These are phyloP conservation scores for Drosophila neotestacea DNA, from an alignment of 2,888 invertebrate genomes.

Conservation along the genomic window DNA sequence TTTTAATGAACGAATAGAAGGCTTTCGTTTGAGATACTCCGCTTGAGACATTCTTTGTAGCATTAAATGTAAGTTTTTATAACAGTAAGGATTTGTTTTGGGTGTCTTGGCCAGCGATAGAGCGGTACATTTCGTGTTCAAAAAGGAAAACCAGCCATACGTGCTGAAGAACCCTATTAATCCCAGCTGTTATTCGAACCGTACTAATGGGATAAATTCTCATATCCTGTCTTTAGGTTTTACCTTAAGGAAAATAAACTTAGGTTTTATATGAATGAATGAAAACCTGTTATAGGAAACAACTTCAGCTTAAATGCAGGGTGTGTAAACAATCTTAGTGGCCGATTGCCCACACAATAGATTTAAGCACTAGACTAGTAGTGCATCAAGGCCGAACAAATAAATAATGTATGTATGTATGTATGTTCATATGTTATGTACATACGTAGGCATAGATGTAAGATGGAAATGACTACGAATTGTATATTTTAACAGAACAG, in stretches of 20 bases:
- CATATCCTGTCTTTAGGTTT: not conserved
- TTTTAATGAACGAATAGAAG: slow-evolving; percentile 40
- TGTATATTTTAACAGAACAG: slow-evolving; percentile 23
- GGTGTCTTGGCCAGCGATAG: not conserved
- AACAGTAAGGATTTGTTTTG: not conserved
- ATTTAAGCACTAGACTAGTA: not conserved
- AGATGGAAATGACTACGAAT: slow-evolving; percentile 6
- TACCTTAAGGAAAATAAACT: not conserved
- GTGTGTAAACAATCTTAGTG: not conserved
- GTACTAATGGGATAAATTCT: not conserved
- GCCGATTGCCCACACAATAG: not conserved
- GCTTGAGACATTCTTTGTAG: slow-evolving; percentile 1
- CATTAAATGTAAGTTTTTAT: slow-evolving; percentile 2
- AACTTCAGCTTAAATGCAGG: not conserved
- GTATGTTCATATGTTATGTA: not conserved
- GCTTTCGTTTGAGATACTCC: not conserved
- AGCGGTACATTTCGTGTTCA: not conserved
- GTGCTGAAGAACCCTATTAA: not conserved
- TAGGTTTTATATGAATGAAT: not conserved
- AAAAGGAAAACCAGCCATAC: not conserved
- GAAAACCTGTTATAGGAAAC: too few relatives aligned
- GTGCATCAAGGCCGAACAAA: slow-evolving; percentile 1
- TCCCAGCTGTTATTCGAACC: slow-evolving; percentile 2
- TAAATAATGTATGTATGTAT: slow-evolving; percentile 7
- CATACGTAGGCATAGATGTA: not conserved